Percentiles rank a stretch among this genome's conserved stretches.
Evolutionary conservation across 1,140 invertebrate genomes (phyloP).

Genomic region (Drosophila pruinosa): DNA sequence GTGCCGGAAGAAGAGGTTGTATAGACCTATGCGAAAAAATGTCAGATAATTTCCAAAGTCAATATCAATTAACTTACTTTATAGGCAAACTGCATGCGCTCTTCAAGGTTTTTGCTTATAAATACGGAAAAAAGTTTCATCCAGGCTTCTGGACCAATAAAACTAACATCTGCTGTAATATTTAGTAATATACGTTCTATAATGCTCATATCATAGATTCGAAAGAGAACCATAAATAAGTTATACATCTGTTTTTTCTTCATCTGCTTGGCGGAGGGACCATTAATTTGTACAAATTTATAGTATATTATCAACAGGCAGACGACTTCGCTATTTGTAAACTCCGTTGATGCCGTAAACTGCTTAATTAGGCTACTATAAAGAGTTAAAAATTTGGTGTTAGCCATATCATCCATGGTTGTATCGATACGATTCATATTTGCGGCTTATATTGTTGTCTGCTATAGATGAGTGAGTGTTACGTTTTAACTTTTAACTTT

Average conservation of each 20-base stretch:
- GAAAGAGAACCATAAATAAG: slow-evolving; percentile 67
- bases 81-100: slow-evolving; percentile 63
- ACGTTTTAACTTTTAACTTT: background rate
- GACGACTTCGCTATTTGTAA: slow-evolving; percentile 57
- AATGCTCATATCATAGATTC: slow-evolving; percentile 64
- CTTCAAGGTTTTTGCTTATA: slow-evolving; percentile 48
- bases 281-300: slow-evolving; percentile 70
- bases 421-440: slow-evolving; percentile 72
- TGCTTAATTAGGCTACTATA: slow-evolving; percentile 55
- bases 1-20: slow-evolving; percentile 40
- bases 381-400: slow-evolving; percentile 66
- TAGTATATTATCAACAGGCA: slow-evolving; percentile 73
- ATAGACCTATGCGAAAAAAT: slow-evolving; percentile 51
- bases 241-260: slow-evolving; percentile 67
- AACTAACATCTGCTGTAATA: slow-evolving; percentile 63
- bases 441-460: background rate
- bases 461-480: background rate
- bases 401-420: slow-evolving; percentile 75
- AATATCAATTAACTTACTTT: slow-evolving; percentile 24
- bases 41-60: background rate
- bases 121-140: slow-evolving; percentile 69
- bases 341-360: slow-evolving; percentile 41
- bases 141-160: slow-evolving; percentile 63
- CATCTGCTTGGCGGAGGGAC: slow-evolving; percentile 56
- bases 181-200: slow-evolving; percentile 69